Conservation (phyloP, 2,113 vertebrate genomes). For the Meriones unguiculatus region DNA sequence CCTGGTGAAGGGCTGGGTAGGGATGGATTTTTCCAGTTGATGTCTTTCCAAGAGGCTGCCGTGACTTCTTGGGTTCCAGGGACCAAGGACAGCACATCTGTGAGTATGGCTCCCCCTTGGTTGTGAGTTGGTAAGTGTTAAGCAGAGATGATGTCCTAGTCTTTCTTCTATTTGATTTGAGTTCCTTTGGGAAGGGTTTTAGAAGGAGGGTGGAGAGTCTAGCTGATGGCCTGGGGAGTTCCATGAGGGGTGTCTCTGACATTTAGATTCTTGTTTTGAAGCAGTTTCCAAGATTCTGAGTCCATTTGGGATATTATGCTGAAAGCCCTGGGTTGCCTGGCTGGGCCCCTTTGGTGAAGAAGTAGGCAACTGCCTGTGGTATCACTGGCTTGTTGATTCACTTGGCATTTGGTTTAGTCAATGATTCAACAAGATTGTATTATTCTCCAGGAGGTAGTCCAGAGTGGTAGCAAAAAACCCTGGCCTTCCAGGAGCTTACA, state of each 20-base stretch:
- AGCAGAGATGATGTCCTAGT: neutral
- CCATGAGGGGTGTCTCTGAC: neutral
- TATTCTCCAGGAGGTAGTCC: neutral
- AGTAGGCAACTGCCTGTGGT: neutral
- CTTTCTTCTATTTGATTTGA: neutral
- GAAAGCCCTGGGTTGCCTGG: neutral
- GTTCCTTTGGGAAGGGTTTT: neutral
- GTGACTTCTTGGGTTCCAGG: conserved; percentile 35
- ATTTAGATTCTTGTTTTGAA: neutral
- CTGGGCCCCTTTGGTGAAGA: neutral
- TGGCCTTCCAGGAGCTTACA: neutral
- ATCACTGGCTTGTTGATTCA: neutral
- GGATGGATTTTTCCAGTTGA: conserved; percentile 49
- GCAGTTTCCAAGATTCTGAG: neutral
- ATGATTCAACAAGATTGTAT: neutral
- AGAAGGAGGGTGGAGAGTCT: neutral
- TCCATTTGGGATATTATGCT: neutral
- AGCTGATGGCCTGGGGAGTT: neutral
- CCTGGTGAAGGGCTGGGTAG: conserved; percentile 1
- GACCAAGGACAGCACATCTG: neutral
- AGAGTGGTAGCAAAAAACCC: neutral
- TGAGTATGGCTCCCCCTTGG: neutral
- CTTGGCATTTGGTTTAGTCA: neutral
- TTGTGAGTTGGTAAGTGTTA: neutral
- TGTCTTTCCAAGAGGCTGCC: conserved; percentile 55